Evolutionary conservation across 2,888 invertebrate genomes (phyloP).

Genomic region (Acanthosoma haemorrhoidale): DNA sequence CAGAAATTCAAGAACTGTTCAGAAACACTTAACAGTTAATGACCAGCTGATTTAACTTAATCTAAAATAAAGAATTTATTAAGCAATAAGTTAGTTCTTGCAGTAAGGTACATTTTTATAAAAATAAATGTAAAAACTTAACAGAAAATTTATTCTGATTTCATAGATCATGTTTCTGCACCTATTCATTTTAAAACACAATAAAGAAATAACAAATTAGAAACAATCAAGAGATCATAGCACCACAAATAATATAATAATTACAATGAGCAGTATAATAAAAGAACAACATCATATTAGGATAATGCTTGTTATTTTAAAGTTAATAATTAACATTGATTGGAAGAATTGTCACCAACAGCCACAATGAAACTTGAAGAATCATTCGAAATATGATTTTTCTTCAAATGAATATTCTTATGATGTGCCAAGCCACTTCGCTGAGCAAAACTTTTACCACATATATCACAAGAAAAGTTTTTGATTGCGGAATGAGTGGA

Average conservation of each 20-base stretch:
- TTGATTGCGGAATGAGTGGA: slow-evolving; percentile 29
- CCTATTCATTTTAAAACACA: too few relatives aligned
- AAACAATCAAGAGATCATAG: background rate
- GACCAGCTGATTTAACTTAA: too few relatives aligned
- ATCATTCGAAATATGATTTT: background rate
- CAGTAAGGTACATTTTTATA: too few relatives aligned
- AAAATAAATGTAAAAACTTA: too few relatives aligned
- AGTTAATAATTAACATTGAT: background rate
- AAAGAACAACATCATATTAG: background rate
- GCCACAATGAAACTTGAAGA: background rate
- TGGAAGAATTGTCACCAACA: background rate
- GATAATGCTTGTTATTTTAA: too few relatives aligned
- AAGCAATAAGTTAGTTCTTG: too few relatives aligned
- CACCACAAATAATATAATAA: background rate
- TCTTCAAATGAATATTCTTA: slow-evolving; percentile 27
- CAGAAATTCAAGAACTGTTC: too few relatives aligned
- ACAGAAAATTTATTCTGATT: too few relatives aligned
- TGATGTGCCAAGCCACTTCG: slow-evolving; percentile 32
- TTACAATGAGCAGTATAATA: background rate
- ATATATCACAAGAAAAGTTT: slow-evolving; percentile 25
- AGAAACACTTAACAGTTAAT: too few relatives aligned
- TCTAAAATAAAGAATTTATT: too few relatives aligned
- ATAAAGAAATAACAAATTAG: background rate
- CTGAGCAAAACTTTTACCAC: slow-evolving; percentile 32
- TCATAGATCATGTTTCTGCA: too few relatives aligned